Percentiles rank a stretch among this genome's conserved stretches.
These are phyloP conservation scores for Drymodes brunneopygia DNA, from an alignment of 2,113 vertebrate species.

Conservation along the genomic window DNA sequence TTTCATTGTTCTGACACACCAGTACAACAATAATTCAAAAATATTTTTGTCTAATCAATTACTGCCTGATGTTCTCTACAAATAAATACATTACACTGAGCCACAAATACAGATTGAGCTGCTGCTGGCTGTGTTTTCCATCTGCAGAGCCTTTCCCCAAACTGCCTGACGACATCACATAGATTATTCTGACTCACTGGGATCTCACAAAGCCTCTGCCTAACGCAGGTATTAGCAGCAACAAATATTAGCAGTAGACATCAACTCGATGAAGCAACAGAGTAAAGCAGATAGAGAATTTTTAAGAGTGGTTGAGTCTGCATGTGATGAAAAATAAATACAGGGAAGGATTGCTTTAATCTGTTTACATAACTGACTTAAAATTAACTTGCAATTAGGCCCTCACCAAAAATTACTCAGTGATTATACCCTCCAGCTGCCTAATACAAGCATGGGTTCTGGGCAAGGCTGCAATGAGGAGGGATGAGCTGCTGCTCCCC, in stretches of 20 bases:
- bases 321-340: background rate
- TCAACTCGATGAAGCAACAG: background rate
- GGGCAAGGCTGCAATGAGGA: background rate
- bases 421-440: background rate
- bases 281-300: background rate
- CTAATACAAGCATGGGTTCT: background rate
- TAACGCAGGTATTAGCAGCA: background rate
- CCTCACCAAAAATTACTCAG: background rate
- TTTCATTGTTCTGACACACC: background rate
- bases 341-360: background rate
- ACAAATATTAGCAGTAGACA: background rate
- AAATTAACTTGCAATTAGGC: slow-evolving; percentile 27
- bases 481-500: background rate
- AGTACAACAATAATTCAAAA: background rate
- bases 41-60: background rate
- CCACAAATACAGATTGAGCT: background rate
- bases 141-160: background rate
- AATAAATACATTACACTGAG: background rate
- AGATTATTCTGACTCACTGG: background rate
- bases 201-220: background rate
- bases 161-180: background rate
- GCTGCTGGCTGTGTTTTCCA: background rate
- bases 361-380: slow-evolving; percentile 29
- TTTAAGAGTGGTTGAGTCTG: background rate
- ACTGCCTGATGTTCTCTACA: background rate